Evolutionary conservation across 2,113 vertebrate genomes (phyloP).

Genomic region (Melanerpes formicivorus): DNA sequence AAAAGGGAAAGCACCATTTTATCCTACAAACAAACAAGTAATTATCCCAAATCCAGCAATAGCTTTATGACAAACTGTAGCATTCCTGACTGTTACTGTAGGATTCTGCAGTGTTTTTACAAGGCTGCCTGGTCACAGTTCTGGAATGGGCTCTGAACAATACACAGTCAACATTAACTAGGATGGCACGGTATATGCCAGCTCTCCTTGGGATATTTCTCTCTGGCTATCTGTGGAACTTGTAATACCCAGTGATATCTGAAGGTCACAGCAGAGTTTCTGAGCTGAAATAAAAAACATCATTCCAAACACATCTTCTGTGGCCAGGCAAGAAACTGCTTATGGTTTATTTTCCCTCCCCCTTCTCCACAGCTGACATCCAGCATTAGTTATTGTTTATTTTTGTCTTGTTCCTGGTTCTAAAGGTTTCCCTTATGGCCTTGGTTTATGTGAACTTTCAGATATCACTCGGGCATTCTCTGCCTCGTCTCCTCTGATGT

Average conservation of each 20-base stretch:
- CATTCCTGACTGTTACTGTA: background rate
- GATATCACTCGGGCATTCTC: slow-evolving; percentile 35
- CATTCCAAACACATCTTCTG: slow-evolving; percentile 65
- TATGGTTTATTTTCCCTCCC: slow-evolving; percentile 64
- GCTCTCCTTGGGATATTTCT: slow-evolving; percentile 49
- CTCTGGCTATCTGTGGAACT: slow-evolving; percentile 54
- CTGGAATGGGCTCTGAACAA: background rate
- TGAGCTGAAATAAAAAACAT: slow-evolving; percentile 61
- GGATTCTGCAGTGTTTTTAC: background rate
- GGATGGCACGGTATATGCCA: background rate
- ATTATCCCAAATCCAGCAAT: slow-evolving; percentile 39
- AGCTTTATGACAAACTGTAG: slow-evolving; percentile 20
- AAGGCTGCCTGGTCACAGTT: slow-evolving; percentile 9
- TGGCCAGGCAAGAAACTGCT: slow-evolving; percentile 63
- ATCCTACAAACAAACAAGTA: slow-evolving; percentile 39
- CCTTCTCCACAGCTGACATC: slow-evolving; percentile 40
- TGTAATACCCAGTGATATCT: slow-evolving; percentile 51
- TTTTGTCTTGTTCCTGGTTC: slow-evolving; percentile 66
- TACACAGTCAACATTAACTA: slow-evolving; percentile 34
- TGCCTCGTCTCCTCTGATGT: slow-evolving; percentile 57
- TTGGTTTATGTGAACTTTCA: slow-evolving; percentile 58
- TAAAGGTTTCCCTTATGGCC: slow-evolving; percentile 58
- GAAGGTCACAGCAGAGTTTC: slow-evolving; percentile 69
- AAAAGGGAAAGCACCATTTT: background rate
- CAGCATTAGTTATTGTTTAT: slow-evolving; percentile 69